Percentiles rank a stretch among this genome's conserved stretches.
Conservation (phyloP, 2,113 vertebrate genomes). For the Myotis yumanensis region DNA sequence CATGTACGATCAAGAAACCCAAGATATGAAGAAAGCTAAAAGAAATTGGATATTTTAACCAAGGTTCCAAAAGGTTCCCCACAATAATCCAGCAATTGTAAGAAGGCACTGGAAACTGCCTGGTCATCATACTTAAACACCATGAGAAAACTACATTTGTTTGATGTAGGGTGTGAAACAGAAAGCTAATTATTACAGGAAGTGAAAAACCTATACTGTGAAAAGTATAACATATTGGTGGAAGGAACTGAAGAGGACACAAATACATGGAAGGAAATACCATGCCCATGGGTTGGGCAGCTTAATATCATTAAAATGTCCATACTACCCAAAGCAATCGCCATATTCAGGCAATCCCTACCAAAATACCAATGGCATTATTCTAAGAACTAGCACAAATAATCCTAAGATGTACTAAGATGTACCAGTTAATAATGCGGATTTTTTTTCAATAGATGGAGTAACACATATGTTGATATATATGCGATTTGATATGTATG, state of each 20-base stretch:
- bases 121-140: background rate
- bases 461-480: no score
- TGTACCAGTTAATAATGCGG: no score
- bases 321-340: background rate
- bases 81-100: background rate
- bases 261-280: background rate
- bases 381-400: background rate
- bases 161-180: background rate
- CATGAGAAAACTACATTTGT: background rate
- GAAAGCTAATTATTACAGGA: constrained; percentile 42
- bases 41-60: background rate
- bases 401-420: background rate
- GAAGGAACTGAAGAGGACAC: background rate
- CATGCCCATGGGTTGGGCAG: background rate
- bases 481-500: no score
- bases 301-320: background rate
- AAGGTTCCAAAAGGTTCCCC: constrained; percentile 1
- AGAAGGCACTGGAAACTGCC: background rate
- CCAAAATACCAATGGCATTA: background rate
- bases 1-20: background rate
- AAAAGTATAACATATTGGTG: background rate
- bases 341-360: background rate
- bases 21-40: constrained; percentile 4
- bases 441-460: no score
- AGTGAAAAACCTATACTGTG: background rate